A percentile compares a stretch with the other conserved stretches of the same genome.
Conservation (phyloP, 2,888 invertebrate species). For the Pristionchus mayeri region DNA sequence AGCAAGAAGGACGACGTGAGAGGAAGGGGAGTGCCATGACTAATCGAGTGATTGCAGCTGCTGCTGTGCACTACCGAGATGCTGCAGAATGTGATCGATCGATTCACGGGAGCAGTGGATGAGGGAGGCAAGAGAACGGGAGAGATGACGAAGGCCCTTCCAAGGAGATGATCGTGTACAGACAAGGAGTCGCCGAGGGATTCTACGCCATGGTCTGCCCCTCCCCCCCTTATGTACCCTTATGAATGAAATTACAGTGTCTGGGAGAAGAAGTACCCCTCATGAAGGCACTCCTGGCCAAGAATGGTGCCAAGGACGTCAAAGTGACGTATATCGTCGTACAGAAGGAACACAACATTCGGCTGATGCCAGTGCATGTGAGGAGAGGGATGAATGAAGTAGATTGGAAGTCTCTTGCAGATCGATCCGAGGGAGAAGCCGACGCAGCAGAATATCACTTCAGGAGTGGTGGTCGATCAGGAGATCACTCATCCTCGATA, state of each 20-base stretch:
- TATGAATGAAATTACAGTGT: slow-evolving; percentile 48
- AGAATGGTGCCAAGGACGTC: slow-evolving; percentile 37
- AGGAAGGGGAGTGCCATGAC: background rate
- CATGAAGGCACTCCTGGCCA: slow-evolving; percentile 57
- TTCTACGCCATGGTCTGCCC: slow-evolving; percentile 55
- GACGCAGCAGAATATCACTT: slow-evolving; percentile 64
- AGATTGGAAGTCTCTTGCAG: background rate
- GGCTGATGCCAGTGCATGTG: slow-evolving; percentile 57
- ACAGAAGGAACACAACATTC: slow-evolving; percentile 65
- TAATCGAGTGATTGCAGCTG: slow-evolving; percentile 29
- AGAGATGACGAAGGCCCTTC: slow-evolving; percentile 20
- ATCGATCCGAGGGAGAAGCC: slow-evolving; percentile 50
- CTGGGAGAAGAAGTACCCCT: slow-evolving; percentile 65
- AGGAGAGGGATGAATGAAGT: background rate
- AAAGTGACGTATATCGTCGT: slow-evolving; percentile 65
- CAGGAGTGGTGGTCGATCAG: slow-evolving; percentile 69
- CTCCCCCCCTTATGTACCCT: background rate
- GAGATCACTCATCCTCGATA: slow-evolving; percentile 61
- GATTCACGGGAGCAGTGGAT: slow-evolving; percentile 31
- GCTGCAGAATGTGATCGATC: background rate
- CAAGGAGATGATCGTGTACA: slow-evolving; percentile 64
- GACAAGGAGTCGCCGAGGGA: slow-evolving; percentile 65
- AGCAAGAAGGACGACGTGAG: slow-evolving; percentile 55
- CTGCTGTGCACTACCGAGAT: slow-evolving; percentile 6
- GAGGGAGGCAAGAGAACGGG: background rate